A percentile compares a stretch with the other conserved stretches of the same genome.
Evolutionary conservation across 2,113 vertebrate species (phyloP).

Genomic region (Lathamus discolor): DNA sequence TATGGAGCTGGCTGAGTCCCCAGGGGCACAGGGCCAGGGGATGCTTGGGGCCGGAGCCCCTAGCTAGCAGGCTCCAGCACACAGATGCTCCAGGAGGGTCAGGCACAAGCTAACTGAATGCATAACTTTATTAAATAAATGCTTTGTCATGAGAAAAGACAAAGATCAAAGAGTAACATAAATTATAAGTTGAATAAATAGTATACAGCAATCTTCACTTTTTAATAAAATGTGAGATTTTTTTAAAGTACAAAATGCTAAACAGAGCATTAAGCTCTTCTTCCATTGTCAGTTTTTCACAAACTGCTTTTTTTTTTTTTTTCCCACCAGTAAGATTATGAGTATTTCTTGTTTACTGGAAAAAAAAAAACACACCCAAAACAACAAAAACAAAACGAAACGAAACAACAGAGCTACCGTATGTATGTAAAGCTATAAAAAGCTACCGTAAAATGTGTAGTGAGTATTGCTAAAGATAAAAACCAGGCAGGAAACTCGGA

Average conservation of each 20-base stretch:
- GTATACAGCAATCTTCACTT: conserved; percentile 98
- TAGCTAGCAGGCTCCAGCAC: background rate
- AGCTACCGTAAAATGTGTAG: conserved; percentile 84
- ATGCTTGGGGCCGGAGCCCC: background rate
- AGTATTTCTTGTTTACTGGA: conserved; percentile 81
- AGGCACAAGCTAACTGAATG: conserved; percentile 84
- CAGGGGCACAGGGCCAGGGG: rapidly evolving
- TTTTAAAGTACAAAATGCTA: conserved; percentile 93
- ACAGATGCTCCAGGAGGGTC: conserved; percentile 9
- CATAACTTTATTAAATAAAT: conserved; percentile 99
- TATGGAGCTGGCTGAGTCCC: background rate
- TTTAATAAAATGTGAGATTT: conserved; percentile 96
- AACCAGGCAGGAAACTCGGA: conserved; percentile 83
- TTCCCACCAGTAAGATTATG: conserved; percentile 84
- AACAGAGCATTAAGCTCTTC: conserved; percentile 87
- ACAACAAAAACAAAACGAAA: conserved; percentile 59
- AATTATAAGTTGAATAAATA: conserved; percentile 99
- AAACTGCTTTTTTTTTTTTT: conserved; percentile 81
- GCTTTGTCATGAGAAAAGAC: conserved; percentile 99
- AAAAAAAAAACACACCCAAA: conserved; percentile 30
- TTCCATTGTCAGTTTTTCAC: conserved; percentile 81
- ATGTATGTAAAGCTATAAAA: conserved; percentile 80
- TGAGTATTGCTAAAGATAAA: conserved; percentile 84
- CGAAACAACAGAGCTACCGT: conserved; percentile 74
- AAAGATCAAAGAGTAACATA: conserved; percentile 99